A percentile compares a stretch with the other conserved stretches of the same genome.
Evolutionary conservation across 2,113 vertebrate species (phyloP).

Genomic region (Copsychus sechellarum): DNA sequence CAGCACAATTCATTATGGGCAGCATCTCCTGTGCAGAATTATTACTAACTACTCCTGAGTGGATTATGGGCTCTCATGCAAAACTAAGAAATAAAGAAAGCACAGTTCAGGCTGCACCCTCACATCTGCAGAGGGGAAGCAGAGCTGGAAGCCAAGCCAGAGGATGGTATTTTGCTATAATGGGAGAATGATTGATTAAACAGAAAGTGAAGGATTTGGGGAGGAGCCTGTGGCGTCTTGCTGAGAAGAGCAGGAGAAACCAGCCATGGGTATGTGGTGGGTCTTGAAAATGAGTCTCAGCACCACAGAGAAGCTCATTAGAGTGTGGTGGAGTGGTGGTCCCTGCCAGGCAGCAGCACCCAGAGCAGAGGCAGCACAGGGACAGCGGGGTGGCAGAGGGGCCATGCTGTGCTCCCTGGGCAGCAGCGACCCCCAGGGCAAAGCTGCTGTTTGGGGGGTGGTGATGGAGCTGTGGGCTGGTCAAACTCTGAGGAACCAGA

Average conservation of each 20-base stretch:
- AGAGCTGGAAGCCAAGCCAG: not conserved
- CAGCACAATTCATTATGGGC: not conserved
- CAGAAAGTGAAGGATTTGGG: not conserved
- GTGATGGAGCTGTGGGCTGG: not conserved
- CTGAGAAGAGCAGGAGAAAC: not conserved
- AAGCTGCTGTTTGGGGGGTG: not conserved
- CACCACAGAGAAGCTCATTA: not conserved
- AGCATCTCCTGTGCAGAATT: not conserved
- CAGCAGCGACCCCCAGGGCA: not conserved
- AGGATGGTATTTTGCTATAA: rapidly evolving
- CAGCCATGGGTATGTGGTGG: not conserved
- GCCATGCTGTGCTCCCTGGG: not conserved
- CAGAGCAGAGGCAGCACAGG: not conserved
- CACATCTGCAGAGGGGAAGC: not conserved
- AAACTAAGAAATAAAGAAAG: not conserved
- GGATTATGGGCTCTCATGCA: not conserved
- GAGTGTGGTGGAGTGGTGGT: not conserved
- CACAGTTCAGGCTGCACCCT: not conserved
- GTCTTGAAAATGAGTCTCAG: not conserved
- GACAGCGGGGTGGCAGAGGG: not conserved
- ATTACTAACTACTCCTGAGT: not conserved
- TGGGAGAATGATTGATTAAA: not conserved
- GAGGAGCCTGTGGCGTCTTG: not conserved
- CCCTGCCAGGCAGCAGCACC: not conserved
- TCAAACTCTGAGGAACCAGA: not conserved